Conservation (phyloP, 2,888 invertebrate species). For the Hemaris fuciformis region DNA sequence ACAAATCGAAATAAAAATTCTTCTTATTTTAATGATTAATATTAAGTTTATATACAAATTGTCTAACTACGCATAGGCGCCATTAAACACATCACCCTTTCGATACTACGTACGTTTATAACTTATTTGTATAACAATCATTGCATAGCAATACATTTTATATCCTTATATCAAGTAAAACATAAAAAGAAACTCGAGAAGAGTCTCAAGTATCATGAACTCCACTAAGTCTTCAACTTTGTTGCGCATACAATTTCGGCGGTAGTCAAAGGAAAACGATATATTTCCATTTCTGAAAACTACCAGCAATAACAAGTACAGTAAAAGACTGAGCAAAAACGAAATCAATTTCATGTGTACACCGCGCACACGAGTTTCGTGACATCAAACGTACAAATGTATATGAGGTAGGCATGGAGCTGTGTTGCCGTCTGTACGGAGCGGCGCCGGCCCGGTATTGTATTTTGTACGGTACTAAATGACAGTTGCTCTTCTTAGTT, state of each 20-base stretch:
- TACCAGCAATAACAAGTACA: background rate
- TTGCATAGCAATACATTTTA: background rate
- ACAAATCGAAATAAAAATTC: too few species aligned
- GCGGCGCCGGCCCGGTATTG: background rate
- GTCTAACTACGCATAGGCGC: too few species aligned
- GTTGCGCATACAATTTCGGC: background rate
- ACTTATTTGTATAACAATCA: too few species aligned
- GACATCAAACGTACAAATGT: background rate
- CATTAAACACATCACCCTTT: too few species aligned
- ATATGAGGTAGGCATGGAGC: background rate
- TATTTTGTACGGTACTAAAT: background rate
- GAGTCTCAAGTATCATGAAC: too few species aligned
- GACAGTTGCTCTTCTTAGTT: background rate
- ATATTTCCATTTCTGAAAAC: background rate
- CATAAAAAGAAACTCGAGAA: background rate
- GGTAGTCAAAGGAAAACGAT: background rate
- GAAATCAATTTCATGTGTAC: background rate
- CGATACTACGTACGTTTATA: too few species aligned
- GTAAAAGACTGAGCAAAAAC: background rate
- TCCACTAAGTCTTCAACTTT: background rate
- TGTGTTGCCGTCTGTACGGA: background rate
- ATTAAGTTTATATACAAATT: too few species aligned
- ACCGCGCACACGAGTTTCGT: background rate
- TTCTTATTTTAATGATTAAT: too few species aligned
- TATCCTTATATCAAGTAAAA: background rate